Evolutionary conservation across 1,140 invertebrate genomes (phyloP), one percentile per base, ranked within the genome.

Genomic region (Anagrus nilaparvatae): DNA sequence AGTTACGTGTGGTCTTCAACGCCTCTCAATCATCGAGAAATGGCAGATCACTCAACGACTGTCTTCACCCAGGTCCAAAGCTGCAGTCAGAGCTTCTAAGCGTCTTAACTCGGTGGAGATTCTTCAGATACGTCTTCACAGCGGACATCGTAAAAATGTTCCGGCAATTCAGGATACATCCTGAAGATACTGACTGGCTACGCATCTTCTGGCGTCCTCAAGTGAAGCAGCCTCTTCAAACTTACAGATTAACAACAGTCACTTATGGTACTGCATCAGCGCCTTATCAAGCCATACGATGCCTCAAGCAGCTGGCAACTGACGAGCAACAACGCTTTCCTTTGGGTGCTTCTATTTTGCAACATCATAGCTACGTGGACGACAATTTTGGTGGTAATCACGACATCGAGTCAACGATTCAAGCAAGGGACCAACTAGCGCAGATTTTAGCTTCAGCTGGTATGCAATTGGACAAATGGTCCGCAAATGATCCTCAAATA

Each of bases 141-240:
- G 40, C 47, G 1, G 47, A 49, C 33, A 54, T 59, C 28, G 29
- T 24, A 2, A 54, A 55, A 29, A 56, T 56, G 50, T 61, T 51
- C 43, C 42, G 55, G 4, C 54, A 57, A 24, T 48, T 59, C 9
- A n/a, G 27, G n/a, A 37, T 61, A 3, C 24, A 48, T 32, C 16
- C 28, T n/a, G 28, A 44, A 9, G 41, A 55, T 36, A 12, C 5
- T 6, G 40, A 48, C 14, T 48, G 46, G 28, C 55, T 56, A 31
- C 35, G 52, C 18, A 56, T 61, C 4, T 5, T 60, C 1, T 60
- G 60, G 56, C 17, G 47, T 12, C 1, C 23, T n/a, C 34, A 14
- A 4, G 16, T 38, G 1, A 14, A 10, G 8, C 2, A 30, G 8
- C 17, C 20, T 1, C 20, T 42, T 19, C 14, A 2, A 4, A 16